Evolutionary conservation across 2,888 invertebrate genomes (phyloP), one percentile per base, ranked within the genome.

Genomic region (Amiota communis): DNA sequence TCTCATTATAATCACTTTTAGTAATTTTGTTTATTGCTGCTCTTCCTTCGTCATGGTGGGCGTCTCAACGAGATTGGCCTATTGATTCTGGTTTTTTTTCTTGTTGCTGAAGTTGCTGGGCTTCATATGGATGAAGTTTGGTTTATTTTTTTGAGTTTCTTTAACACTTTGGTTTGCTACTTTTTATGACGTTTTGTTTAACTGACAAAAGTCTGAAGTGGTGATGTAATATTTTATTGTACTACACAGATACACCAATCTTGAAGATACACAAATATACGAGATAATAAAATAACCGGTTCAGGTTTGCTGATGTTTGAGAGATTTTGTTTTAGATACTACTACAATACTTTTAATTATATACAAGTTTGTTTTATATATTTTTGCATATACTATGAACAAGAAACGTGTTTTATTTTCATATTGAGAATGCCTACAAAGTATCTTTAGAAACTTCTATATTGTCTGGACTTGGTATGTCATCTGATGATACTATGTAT

Each of bases 231-330:
- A 78, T 82, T 61, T 70, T 57, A 47, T 20, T 36, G 36, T 36
- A n/a, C n/a, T n/a, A n/a, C n/a, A n/a, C n/a, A n/a, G n/a, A n/a
- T n/a, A 36, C 36, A 36, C 36, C 36, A 36, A 36, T 36, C 36
- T 36, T 36, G 36, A 36, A 36, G 36, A 36, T 36, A 36, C 36
- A 36, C 3, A 23, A 36, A 36, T 36, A 36, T 36, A 36, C 36
- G 36, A 36, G 36, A 36, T 64, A 78, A 77, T 79, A 85, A 83
- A 78, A 78, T 79, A 85, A 83, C 83, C 83, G 83, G 83, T 83
- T 85, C 77, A 72, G 69, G 74, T 12, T 48, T 15, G 65, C 12
- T 20, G 10, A 12, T 65, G 65, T 36, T 65, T 68, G 20, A 53
- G 20, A 53, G 17, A 23, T n/a, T 51, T 53, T 53, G 59, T n/a